These are phyloP conservation scores for Lucifuga dentata DNA, from an alignment of 2,113 vertebrate genomes.

Conservation along the genomic window DNA sequence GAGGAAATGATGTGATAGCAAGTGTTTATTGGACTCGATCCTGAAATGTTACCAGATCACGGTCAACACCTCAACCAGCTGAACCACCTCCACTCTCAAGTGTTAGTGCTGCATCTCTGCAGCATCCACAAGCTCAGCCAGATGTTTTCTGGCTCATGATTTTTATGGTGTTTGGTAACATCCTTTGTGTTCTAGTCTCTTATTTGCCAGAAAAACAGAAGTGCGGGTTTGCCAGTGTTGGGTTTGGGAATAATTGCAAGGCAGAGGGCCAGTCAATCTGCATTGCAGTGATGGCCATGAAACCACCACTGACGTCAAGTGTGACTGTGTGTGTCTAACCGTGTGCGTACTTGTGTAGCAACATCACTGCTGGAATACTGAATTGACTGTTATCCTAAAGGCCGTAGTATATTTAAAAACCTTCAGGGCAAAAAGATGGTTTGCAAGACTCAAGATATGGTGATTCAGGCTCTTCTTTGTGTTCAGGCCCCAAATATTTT, in stretches of 20 bases:
- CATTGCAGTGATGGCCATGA: constrained; percentile 52
- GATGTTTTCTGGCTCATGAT: constrained; percentile 34
- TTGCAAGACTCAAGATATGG: no score
- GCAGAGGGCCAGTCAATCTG: constrained; percentile 50
- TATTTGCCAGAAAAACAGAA: constrained; percentile 44
- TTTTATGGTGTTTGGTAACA: constrained; percentile 29
- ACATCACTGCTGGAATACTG: constrained; percentile 42
- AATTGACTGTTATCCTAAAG: constrained; percentile 34
- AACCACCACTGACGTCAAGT: constrained; percentile 73
- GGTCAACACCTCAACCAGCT: constrained; percentile 31
- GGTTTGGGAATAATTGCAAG: constrained; percentile 63
- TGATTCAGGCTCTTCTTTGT: no score
- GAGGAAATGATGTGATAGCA: constrained; percentile 43
- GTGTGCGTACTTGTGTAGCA: constrained; percentile 34
- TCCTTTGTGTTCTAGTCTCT: constrained; percentile 35
- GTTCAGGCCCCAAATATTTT: no score
- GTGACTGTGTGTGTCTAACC: constrained; percentile 52
- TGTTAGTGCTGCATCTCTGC: constrained; percentile 7
- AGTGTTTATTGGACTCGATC: constrained; percentile 51
- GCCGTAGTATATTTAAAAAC: no score
- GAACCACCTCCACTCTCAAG: constrained; percentile 17
- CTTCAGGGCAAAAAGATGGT: no score
- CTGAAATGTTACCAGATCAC: constrained; percentile 54
- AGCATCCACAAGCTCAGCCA: constrained; percentile 28
- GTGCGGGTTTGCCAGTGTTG: constrained; percentile 18